Evolutionary conservation across 2,113 vertebrate genomes (phyloP).

Genomic region (Dromaius novaehollandiae): DNA sequence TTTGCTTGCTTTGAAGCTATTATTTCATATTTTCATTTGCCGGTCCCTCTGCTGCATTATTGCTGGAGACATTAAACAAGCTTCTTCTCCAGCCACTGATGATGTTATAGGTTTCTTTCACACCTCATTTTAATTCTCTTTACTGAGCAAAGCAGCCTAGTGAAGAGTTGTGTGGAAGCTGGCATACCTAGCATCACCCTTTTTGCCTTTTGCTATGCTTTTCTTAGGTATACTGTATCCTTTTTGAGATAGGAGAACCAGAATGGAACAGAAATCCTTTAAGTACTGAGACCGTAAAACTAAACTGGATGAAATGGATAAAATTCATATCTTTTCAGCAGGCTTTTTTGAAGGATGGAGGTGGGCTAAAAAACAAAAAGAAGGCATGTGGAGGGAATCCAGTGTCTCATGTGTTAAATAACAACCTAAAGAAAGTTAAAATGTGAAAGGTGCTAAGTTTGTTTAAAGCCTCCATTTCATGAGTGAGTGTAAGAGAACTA

Average conservation of each 20-base stretch:
- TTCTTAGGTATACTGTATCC: not conserved
- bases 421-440: not conserved
- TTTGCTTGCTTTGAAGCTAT: not conserved
- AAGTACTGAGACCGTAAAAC: not conserved
- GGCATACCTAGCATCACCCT: not conserved
- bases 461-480: not conserved
- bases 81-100: not conserved
- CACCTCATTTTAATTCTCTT: not conserved
- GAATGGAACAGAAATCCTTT: not conserved
- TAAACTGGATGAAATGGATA: not conserved
- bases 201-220: not conserved
- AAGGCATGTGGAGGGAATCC: accelerated
- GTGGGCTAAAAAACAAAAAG: not conserved
- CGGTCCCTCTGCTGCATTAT: not conserved
- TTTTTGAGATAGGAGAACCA: not conserved
- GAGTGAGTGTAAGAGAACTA: not conserved
- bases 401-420: not conserved
- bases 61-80: not conserved
- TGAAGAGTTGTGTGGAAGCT: not conserved
- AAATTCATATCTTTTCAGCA: not conserved
- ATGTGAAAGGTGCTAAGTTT: not conserved
- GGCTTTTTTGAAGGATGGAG: not conserved
- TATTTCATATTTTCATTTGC: not conserved
- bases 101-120: not conserved
- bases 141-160: not conserved